These are phyloP conservation scores for Micrastur ruficollis DNA, from an alignment of 2,797 vertebrate species.

Conservation along the genomic window DNA sequence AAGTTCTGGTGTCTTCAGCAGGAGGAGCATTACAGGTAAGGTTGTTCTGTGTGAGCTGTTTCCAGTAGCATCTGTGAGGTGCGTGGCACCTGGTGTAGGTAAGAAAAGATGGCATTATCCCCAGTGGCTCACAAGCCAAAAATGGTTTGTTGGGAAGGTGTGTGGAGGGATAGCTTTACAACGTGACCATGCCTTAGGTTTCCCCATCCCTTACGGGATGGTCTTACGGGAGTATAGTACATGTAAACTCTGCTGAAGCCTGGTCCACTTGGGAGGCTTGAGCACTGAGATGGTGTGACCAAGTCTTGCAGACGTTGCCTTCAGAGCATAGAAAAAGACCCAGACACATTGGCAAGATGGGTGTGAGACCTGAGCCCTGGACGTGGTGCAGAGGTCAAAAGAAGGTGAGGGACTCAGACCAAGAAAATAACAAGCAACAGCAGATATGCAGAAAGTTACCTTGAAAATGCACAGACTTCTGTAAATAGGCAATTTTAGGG, in stretches of 20 bases:
- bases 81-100: rapidly evolving
- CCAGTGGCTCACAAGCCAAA: rapidly evolving
- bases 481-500: neutral
- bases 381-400: neutral
- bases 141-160: neutral
- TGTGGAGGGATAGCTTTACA: neutral
- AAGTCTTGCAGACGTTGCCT: neutral
- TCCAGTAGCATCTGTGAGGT: neutral
- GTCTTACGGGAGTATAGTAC: neutral
- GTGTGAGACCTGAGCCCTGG: neutral
- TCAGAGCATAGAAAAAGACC: neutral
- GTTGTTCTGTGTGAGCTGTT: neutral
- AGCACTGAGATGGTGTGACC: neutral
- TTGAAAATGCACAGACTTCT: neutral
- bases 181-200: neutral
- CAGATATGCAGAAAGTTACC: neutral
- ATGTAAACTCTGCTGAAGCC: neutral
- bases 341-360: rapidly evolving
- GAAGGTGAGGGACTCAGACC: neutral
- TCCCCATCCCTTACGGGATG: neutral
- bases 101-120: neutral
- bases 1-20: neutral
- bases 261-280: neutral
- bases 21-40: neutral
- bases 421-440: neutral